Conservation (phyloP, 2,888 invertebrate species). For the Lasioglossum figueresi region DNA sequence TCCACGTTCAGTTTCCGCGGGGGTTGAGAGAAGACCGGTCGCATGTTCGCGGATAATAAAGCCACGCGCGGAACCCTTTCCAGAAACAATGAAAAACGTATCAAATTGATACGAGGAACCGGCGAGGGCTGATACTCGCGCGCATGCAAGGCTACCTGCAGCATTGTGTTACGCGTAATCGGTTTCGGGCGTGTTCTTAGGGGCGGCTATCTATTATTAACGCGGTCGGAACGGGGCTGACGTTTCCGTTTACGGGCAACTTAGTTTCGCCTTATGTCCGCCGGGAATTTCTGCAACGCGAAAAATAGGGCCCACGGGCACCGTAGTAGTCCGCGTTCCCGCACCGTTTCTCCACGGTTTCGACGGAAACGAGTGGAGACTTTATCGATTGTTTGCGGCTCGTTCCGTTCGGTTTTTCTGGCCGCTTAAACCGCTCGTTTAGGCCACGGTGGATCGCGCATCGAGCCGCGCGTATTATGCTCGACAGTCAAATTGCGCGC, state of each 20-base stretch:
- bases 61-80: slow-evolving; percentile 1
- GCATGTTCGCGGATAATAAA: slow-evolving; percentile 1
- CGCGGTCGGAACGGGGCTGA: slow-evolving; percentile 27
- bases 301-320: slow-evolving; percentile 58
- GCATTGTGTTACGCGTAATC: slow-evolving; percentile 14
- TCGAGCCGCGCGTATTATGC: slow-evolving; percentile 39
- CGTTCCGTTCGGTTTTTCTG: slow-evolving; percentile 37
- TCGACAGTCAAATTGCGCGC: slow-evolving; percentile 15
- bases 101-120: slow-evolving; percentile 8
- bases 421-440: slow-evolving; percentile 40
- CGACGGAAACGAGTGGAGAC: slow-evolving; percentile 41
- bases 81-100: slow-evolving; percentile 13
- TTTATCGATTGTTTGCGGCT: slow-evolving; percentile 55
- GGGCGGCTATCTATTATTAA: slow-evolving; percentile 43
- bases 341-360: slow-evolving; percentile 2
- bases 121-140: background rate
- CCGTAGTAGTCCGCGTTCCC: slow-evolving; percentile 11
- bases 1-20: background rate
- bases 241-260: slow-evolving; percentile 52
- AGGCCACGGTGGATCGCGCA: slow-evolving; percentile 37
- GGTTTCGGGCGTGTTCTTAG: slow-evolving; percentile 18
- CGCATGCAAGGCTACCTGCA: background rate
- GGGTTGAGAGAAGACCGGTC: background rate
- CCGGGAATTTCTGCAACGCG: slow-evolving; percentile 44
- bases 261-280: slow-evolving; percentile 41